phyloP scores from a whole-genome alignment of 2,113 vertebrate genomes.

The Seriola rivoliana region DNA sequence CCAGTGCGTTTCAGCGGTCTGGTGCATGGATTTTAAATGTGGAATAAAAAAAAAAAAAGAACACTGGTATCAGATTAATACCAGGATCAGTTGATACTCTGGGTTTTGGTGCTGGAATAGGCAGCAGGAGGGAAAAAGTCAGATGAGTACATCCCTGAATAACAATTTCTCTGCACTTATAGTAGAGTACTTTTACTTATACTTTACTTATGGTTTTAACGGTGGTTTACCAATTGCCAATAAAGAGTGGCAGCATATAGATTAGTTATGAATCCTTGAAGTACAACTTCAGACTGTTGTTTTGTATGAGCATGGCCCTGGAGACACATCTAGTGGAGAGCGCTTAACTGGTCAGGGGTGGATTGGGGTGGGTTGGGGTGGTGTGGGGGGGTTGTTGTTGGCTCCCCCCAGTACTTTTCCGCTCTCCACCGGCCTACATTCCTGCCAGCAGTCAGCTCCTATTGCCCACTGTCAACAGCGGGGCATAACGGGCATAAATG shows the following conservation, averaged over 20 bases:
- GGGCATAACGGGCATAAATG: conserved; percentile 25
- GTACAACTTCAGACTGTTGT: neutral
- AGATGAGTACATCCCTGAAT: neutral
- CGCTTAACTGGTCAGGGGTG: conserved; percentile 12
- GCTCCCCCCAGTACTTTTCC: conserved; percentile 71
- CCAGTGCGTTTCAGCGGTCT: neutral
- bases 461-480: conserved; percentile 63
- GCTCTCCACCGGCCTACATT: conserved; percentile 56
- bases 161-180: neutral
- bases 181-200: neutral
- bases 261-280: neutral
- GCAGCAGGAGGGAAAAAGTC: no score
- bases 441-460: conserved; percentile 52
- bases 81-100: neutral
- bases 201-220: neutral
- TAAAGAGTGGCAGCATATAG: neutral
- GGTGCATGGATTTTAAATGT: neutral
- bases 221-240: neutral
- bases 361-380: neutral
- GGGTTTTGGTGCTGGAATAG: no score
- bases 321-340: conserved; percentile 24
- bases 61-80: neutral
- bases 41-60: neutral
- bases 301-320: neutral
- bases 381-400: neutral